Conservation (phyloP, 2,888 invertebrate genomes). For the Linnaemya vulpina region DNA sequence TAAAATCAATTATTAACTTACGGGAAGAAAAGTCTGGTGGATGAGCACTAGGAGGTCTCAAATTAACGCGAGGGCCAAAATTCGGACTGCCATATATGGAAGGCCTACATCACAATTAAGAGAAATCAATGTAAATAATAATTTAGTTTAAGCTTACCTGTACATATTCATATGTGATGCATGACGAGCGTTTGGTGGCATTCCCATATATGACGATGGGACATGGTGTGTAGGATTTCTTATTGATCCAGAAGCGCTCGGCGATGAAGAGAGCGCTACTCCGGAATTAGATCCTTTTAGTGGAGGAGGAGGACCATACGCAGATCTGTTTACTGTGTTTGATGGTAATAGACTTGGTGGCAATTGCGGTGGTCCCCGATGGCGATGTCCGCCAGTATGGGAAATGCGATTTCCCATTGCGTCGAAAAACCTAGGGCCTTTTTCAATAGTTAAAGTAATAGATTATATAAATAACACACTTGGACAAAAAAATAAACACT, state of each 20-base stretch:
- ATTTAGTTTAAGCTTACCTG: conserved; percentile 74
- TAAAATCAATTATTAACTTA: conserved; percentile 73
- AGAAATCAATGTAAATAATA: neutral
- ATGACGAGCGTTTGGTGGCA: conserved; percentile 80
- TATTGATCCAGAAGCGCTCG: conserved; percentile 43
- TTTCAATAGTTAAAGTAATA: neutral
- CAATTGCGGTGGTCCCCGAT: conserved; percentile 74
- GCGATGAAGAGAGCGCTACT: conserved; percentile 62
- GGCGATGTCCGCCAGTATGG: conserved; percentile 71
- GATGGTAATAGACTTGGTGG: conserved; percentile 69
- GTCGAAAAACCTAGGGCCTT: conserved; percentile 78
- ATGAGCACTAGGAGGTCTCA: conserved; percentile 75
- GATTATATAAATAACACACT: neutral
- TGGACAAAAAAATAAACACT: conserved; percentile 20
- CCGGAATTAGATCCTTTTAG: conserved; percentile 76
- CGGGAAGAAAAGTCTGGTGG: conserved; percentile 79
- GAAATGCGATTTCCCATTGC: conserved; percentile 71
- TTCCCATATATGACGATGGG: conserved; percentile 64
- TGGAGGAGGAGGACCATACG: conserved; percentile 82
- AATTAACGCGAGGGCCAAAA: conserved; percentile 78
- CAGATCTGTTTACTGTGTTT: conserved; percentile 78
- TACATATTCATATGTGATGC: conserved; percentile 81
- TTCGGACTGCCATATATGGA: conserved; percentile 81
- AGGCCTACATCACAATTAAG: conserved; percentile 74
- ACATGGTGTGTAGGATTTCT: conserved; percentile 64